Evolutionary conservation across 2,797 vertebrate species (phyloP).

Genomic region (Pipistrellus pygmaeus): DNA sequence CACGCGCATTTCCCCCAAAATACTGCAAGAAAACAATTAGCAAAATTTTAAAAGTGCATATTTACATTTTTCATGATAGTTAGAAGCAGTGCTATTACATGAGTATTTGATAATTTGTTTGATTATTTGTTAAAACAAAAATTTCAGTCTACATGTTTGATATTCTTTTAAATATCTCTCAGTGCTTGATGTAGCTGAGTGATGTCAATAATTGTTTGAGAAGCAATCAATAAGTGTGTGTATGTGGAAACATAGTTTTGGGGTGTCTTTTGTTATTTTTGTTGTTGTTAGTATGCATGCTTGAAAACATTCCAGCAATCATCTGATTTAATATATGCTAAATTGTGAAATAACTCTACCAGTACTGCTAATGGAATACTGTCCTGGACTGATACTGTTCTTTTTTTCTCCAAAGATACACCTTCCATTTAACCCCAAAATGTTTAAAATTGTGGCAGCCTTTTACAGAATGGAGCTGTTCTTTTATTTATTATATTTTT

Average conservation of each 20-base stretch:
- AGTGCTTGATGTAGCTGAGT: neutral
- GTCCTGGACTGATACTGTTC: conserved; percentile 2
- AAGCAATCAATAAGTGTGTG: neutral
- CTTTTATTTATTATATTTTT: neutral
- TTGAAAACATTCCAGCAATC: conserved; percentile 26
- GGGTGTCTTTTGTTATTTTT: neutral
- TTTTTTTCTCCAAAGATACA: conserved; percentile 24
- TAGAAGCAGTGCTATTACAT: neutral
- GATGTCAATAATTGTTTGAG: conserved; percentile 36
- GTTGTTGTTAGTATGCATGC: conserved; percentile 48
- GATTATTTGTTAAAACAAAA: conserved; percentile 54
- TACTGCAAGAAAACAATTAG: conserved; percentile 20
- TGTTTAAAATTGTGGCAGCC: conserved; percentile 35
- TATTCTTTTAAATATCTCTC: conserved; percentile 16
- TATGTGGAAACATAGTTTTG: neutral
- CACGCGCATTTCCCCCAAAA: neutral
- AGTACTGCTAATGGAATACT: conserved; percentile 18
- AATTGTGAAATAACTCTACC: neutral
- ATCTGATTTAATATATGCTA: conserved; percentile 7
- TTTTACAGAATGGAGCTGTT: conserved; percentile 47
- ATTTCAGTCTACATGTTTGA: neutral
- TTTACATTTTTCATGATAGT: neutral
- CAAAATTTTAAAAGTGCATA: neutral
- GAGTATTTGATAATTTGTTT: conserved; percentile 38
- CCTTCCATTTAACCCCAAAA: neutral